Percentiles rank a stretch among this genome's conserved stretches.
Conservation (phyloP, 2,888 invertebrate species). For the Amphipyra tragopoginis region DNA sequence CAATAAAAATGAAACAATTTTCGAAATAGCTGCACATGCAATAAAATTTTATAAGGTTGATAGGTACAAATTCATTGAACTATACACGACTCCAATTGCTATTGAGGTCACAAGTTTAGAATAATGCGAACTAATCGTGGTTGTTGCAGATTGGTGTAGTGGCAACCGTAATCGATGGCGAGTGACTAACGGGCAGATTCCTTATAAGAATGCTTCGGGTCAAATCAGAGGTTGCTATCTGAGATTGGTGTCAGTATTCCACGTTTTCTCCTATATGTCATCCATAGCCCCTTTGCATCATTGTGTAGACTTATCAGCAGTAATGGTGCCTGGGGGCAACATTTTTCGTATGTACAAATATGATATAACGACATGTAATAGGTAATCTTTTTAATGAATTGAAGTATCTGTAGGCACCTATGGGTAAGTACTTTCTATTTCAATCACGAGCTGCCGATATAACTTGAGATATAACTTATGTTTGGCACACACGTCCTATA, state of each 20-base stretch:
- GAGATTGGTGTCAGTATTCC: constrained; percentile 85
- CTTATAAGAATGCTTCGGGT: constrained; percentile 85
- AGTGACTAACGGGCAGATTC: constrained; percentile 83
- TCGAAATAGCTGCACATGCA: constrained; percentile 45
- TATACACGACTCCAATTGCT: constrained; percentile 57
- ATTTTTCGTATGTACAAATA: constrained; percentile 49
- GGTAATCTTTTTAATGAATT: constrained; percentile 66
- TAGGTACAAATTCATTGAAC: constrained; percentile 58
- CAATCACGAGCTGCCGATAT: constrained; percentile 66
- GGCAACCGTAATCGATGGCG: constrained; percentile 76
- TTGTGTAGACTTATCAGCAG: constrained; percentile 64
- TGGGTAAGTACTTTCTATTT: constrained; percentile 76
- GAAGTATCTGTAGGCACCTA: constrained; percentile 43
- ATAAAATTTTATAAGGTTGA: constrained; percentile 56
- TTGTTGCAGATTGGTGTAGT: constrained; percentile 32
- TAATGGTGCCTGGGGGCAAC: constrained; percentile 60
- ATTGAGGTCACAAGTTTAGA: constrained; percentile 54
- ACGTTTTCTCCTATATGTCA: constrained; percentile 85
- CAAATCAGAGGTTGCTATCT: constrained; percentile 83
- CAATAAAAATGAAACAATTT: constrained; percentile 55
- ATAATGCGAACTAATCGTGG: constrained; percentile 48
- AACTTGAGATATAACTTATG: constrained; percentile 59
- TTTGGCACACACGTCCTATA: constrained; percentile 23
- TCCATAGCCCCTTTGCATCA: constrained; percentile 71
- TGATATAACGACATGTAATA: constrained; percentile 48